These are phyloP conservation scores for Argentina silus DNA, from an alignment of 2,797 vertebrate genomes.

Conservation along the genomic window DNA sequence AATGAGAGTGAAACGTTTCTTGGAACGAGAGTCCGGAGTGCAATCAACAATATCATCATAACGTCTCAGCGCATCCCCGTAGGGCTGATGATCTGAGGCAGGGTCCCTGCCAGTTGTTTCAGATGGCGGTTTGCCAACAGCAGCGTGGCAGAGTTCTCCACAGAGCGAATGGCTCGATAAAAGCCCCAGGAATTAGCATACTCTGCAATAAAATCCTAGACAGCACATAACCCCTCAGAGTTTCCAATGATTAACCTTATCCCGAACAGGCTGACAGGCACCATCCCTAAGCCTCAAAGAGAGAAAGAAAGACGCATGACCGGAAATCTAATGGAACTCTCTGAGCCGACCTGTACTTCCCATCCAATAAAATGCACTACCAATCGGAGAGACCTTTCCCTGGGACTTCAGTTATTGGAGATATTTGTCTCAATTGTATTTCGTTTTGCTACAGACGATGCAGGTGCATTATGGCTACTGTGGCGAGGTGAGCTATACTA, in stretches of 20 bases:
- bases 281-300: constrained; percentile 19
- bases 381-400: constrained; percentile 48
- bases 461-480: constrained; percentile 36
- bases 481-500: constrained; percentile 24
- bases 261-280: constrained; percentile 17
- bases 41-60: neutral
- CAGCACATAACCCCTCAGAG: constrained; percentile 7
- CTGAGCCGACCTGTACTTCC: constrained; percentile 47
- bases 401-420: constrained; percentile 48
- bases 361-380: constrained; percentile 50
- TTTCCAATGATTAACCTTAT: constrained; percentile 36
- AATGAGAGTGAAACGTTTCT: neutral
- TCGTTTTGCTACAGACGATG: constrained; percentile 58
- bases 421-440: constrained; percentile 64
- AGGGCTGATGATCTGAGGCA: neutral
- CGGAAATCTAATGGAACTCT: constrained; percentile 40
- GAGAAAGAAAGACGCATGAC: constrained; percentile 30
- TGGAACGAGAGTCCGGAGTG: neutral
- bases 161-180: constrained; percentile 27
- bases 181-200: constrained; percentile 35
- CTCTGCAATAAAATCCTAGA: constrained; percentile 13
- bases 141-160: neutral
- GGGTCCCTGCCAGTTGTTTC: neutral
- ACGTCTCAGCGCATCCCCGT: neutral
- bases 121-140: neutral